These are phyloP conservation scores for Microtus ochrogaster DNA, from an alignment of 2,113 vertebrate species.

Conservation along the genomic window DNA sequence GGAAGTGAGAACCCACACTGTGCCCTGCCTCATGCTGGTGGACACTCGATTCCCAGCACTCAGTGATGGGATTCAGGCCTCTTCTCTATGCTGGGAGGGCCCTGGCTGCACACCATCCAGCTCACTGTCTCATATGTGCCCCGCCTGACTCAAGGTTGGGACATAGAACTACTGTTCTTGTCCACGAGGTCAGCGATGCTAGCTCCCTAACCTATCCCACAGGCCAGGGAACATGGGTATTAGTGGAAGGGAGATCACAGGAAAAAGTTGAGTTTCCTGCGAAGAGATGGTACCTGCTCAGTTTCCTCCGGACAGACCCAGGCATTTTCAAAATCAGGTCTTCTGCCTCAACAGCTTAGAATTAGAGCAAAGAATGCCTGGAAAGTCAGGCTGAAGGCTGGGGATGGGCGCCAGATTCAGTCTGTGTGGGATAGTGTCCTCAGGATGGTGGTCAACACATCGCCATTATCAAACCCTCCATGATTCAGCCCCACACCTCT, in stretches of 20 bases:
- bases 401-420: not conserved
- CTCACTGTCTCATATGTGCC: not conserved
- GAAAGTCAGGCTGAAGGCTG: not conserved
- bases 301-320: not conserved
- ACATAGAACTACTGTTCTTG: not conserved
- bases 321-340: not conserved
- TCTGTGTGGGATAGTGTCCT: not conserved
- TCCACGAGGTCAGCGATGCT: not conserved
- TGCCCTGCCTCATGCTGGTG: too few relatives aligned
- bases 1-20: not conserved
- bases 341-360: not conserved
- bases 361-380: not conserved
- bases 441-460: not conserved
- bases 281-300: not conserved
- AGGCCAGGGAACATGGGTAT: not conserved
- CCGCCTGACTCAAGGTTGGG: not conserved
- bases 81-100: not conserved
- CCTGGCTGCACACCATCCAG: not conserved
- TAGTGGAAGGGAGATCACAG: not conserved
- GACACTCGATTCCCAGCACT: not conserved
- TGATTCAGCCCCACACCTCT: not conserved
- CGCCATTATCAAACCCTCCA: not conserved
- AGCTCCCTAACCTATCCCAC: not conserved
- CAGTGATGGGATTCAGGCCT: not conserved
- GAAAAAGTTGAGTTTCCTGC: not conserved